These are phyloP conservation scores for Cataglyphis cursor DNA, from an alignment of 2,888 invertebrate genomes.

Conservation along the genomic window DNA sequence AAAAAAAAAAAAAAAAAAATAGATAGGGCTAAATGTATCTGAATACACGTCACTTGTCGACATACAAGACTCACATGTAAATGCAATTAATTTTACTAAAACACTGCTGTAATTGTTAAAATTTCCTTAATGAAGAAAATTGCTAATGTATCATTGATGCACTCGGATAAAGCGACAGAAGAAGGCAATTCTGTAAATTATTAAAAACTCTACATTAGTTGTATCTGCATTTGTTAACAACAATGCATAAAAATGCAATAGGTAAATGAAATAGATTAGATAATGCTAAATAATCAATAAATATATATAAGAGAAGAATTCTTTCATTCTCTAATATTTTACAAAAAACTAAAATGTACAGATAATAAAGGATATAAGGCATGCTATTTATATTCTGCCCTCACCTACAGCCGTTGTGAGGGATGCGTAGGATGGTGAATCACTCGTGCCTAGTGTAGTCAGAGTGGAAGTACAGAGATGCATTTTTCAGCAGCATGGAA, in stretches of 20 bases:
- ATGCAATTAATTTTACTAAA: conserved; percentile 12
- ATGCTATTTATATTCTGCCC: conserved; percentile 82
- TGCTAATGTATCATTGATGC: neutral
- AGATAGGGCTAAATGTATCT: neutral
- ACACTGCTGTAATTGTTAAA: conserved; percentile 5
- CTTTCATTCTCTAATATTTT: conserved; percentile 27
- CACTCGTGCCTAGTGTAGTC: conserved; percentile 85
- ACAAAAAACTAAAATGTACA: conserved; percentile 50
- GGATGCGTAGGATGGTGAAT: conserved; percentile 87
- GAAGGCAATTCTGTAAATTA: neutral
- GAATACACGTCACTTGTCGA: neutral
- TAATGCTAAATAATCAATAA: neutral
- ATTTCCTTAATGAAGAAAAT: neutral
- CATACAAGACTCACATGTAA: conserved; percentile 5
- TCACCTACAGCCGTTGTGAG: conserved; percentile 87
- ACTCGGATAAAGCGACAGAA: neutral
- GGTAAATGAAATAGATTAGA: conserved; percentile 3
- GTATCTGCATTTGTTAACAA: neutral
- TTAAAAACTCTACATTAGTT: neutral
- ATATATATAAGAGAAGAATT: neutral
- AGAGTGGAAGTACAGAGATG: conserved; percentile 81
- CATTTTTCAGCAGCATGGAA: conserved; percentile 82
- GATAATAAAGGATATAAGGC: conserved; percentile 60
- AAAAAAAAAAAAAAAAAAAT: too few relatives aligned
- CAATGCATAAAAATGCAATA: neutral